Base-by-base conservation (phyloP, 53 echinoderm and acorn worm species). In the Astropecten irregularis region DNA sequence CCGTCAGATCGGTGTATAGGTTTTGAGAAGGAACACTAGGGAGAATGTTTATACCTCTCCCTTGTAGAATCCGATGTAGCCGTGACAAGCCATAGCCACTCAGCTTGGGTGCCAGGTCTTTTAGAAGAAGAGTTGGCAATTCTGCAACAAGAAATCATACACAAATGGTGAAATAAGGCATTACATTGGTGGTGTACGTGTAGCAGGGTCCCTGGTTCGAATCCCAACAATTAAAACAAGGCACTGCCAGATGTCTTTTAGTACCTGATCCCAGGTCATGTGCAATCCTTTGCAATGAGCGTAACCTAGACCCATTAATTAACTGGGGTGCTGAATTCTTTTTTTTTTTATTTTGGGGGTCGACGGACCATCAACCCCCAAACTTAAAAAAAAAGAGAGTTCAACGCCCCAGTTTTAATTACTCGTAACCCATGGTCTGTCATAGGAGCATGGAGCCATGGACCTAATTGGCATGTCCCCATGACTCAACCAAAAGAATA, bases 31-130 rank as follows among this genome's bases (percentile, higher is more conserved):
- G n/a, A n/a, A n/a, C n/a, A n/a, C n/a, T n/a, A 42, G 0, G 40
- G 3, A 27, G 29, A 27, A 27, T 3, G 15, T 7, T 19, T 28
- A 53, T 35, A 76, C 76, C 76, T 58, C 40, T 76, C 58, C 11
- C 38, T 0, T 23, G 9, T 6, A 76, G 28, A 76, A 56, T 16
- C 16, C 15, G 76, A 57, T 76, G 76, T 25, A 76, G 57, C 37
- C 37, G 25, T 15, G 40, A 37, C 22, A 76, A 35, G 57, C 28
- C 18, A 10, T 26, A 2, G 56, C 23, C 27, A 57, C 26, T 57
- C 58, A 76, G 40, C 76, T 57, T 28, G 23, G 76, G 56, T 3
- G 18, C 76, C 23, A 76, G 56, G 38, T 76, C 76, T 34, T 37
- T n/a, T 9, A 76, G 25, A 27, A 76, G 58, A 58, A 26, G 55